A percentile compares a stretch with the other conserved stretches of the same genome.
Conservation (phyloP, 2,797 vertebrate species). For the Eulemur rubriventer region DNA sequence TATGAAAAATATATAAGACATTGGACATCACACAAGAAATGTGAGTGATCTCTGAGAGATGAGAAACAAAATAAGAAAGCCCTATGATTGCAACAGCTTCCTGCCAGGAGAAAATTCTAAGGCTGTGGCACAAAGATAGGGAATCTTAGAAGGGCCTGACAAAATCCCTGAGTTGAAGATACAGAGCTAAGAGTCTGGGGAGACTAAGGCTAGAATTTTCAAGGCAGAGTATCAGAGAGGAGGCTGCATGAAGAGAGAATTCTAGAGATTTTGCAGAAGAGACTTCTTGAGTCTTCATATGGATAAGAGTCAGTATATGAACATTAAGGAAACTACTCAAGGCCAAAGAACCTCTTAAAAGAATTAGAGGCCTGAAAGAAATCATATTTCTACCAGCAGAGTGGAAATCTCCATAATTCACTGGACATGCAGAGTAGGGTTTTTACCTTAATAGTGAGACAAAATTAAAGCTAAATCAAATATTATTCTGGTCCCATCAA, state of each 20-base stretch:
- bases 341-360: not conserved
- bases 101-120: not conserved
- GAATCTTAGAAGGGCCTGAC: not conserved
- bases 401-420: not conserved
- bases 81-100: not conserved
- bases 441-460: not conserved
- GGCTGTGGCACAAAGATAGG: fast-evolving
- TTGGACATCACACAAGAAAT: not conserved
- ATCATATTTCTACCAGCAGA: not conserved
- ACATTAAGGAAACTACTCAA: not conserved
- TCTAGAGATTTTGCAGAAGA: not conserved
- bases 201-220: not conserved
- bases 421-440: not conserved
- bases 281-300: not conserved
- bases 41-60: not conserved
- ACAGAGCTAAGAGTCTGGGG: not conserved
- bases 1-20: not conserved
- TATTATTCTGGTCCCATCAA: not conserved
- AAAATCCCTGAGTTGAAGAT: not conserved
- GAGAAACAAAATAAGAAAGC: not conserved
- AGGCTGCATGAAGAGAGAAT: not conserved
- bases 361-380: not conserved
- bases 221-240: not conserved
- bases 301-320: too few relatives aligned
- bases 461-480: not conserved